phyloP scores from a whole-genome alignment of 2,797 vertebrate genomes.

The Taenioides sp. region DNA sequence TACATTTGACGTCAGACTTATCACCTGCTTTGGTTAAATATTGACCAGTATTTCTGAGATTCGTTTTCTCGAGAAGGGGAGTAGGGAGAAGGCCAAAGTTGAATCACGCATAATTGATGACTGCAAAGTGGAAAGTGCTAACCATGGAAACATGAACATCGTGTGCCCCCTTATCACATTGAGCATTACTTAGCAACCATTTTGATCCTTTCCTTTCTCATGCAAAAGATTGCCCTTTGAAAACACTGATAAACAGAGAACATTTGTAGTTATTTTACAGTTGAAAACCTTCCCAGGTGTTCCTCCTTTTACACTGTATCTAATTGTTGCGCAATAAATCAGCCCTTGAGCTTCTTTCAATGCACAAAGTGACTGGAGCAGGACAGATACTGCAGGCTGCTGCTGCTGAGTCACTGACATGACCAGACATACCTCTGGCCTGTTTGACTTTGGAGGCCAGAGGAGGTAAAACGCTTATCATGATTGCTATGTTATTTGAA shows the following conservation, averaged over 20 bases:
- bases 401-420: conserved; percentile 51
- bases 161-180: conserved; percentile 53
- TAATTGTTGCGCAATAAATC: conserved; percentile 38
- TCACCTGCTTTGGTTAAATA: not conserved
- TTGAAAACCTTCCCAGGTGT: too few relatives aligned
- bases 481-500: conserved; percentile 21
- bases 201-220: conserved; percentile 38
- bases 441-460: conserved; percentile 6
- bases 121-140: conserved; percentile 52
- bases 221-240: conserved; percentile 26
- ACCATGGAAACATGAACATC: conserved; percentile 64
- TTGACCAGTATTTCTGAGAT: not conserved
- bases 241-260: not conserved
- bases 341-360: conserved; percentile 39
- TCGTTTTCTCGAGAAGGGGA: not conserved
- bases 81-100: not conserved
- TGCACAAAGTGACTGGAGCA: conserved; percentile 35
- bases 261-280: not conserved
- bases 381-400: conserved; percentile 15
- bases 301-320: not conserved
- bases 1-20: not conserved
- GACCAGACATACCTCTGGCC: conserved; percentile 29
- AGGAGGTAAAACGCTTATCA: conserved; percentile 24
- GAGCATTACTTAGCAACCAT: conserved; percentile 33
- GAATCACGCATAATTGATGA: not conserved